A percentile compares a stretch with the other conserved stretches of the same genome.
Conservation (phyloP, 1,140 invertebrate species). For the Pararge aegeria region DNA sequence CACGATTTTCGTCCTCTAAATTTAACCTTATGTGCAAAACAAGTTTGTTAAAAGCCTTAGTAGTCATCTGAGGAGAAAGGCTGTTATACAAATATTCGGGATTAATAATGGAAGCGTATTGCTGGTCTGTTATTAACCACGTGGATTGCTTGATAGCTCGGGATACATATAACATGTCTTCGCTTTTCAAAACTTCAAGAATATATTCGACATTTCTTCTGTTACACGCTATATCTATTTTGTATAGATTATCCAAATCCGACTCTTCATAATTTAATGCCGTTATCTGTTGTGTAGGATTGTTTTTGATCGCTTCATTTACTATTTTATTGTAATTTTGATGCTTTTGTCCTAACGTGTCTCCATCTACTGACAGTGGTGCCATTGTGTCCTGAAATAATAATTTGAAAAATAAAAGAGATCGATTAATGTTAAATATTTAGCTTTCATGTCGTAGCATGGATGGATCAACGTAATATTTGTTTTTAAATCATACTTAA, state of each 20-base stretch:
- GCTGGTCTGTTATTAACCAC: conserved; percentile 48
- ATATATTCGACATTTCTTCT: conserved; percentile 46
- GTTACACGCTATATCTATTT: conserved; percentile 51
- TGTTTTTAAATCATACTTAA: too few relatives aligned
- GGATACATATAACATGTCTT: conserved; percentile 54
- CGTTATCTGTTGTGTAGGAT: conserved; percentile 17
- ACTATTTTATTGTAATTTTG: conserved; percentile 46
- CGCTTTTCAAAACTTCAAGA: conserved; percentile 41
- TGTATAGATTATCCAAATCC: conserved; percentile 50
- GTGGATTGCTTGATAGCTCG: conserved; percentile 44
- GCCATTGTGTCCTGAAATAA: not conserved
- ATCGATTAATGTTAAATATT: too few relatives aligned
- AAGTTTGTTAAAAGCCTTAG: conserved; percentile 48
- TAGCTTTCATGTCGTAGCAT: too few relatives aligned
- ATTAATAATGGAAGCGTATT: conserved; percentile 52
- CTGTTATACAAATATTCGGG: conserved; percentile 42
- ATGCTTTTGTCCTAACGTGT: conserved; percentile 53
- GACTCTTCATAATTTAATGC: conserved; percentile 36
- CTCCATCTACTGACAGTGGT: conserved; percentile 30
- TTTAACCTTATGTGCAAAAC: conserved; percentile 43
- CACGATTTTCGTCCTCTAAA: conserved; percentile 45
- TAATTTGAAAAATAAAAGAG: too few relatives aligned
- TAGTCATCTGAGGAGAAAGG: conserved; percentile 45
- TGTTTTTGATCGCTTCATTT: too few relatives aligned
- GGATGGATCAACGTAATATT: too few relatives aligned